Base-by-base conservation (phyloP, 2,888 invertebrate genomes). In the Sinhomidia bicolor region DNA sequence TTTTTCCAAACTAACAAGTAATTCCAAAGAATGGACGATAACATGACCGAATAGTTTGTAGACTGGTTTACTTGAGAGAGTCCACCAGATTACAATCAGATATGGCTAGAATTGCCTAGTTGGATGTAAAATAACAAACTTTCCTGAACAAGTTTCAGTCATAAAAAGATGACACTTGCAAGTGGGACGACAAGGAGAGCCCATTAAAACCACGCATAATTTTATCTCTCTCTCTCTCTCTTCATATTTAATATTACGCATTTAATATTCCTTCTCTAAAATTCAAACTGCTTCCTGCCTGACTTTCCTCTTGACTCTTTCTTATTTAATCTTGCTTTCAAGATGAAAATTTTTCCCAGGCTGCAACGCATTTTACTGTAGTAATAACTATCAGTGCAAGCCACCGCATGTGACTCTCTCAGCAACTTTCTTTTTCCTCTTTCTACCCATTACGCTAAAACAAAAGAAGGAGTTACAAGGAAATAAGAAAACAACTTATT, bases 201-300 rank as follows among this genome's bases (percentile, higher is more conserved):
- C 88, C 82, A 88, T 88, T 88, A 88, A 88, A 82, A 76, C 17
- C 17, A 65, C 41, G 62, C 83, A 88, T 88, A 88, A 88, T 88
- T 88, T 82, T 78, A 87, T 85, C 78, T 62, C 76, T n/a, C n/a
- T n/a, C n/a, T n/a, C n/a, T n/a, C 62, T 76, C 74, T 62, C 20
- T 12, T 44, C 60, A 85, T 86, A 85, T 79, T 76, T 29, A 76
- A 76, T 76, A 76, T 76, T 51, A 54, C 51, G 7, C 76, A 76
- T 76, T 82, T 88, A 78, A 82, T 65, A 78, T 88, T 83, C 68
- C 65, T 65, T 26, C 47, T 47, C 54, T 17, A 36, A 79, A 78
- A 79, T 57, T 54, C 74, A 79, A 79, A 79, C 68, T 54, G 32
- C 51, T 83, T 74, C 83, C 78, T 74, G 74, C 83, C 78, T 74